Evolutionary conservation across 2,888 invertebrate species (phyloP).

Genomic region (Tortrix viridana): DNA sequence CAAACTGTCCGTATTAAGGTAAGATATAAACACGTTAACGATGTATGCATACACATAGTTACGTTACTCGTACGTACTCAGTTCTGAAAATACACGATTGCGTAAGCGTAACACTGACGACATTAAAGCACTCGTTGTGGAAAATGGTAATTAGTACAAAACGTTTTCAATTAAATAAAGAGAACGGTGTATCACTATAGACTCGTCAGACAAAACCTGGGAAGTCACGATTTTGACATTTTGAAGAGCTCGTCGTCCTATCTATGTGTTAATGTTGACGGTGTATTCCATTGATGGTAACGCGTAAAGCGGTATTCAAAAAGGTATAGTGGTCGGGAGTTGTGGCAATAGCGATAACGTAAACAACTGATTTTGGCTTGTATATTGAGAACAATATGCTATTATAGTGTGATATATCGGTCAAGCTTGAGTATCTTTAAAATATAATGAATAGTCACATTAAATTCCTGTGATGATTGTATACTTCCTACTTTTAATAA

Average conservation of each 20-base stretch:
- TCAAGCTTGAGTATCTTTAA: too few species aligned
- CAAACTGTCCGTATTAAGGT: background rate
- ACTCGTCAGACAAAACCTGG: background rate
- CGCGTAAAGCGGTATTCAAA: too few species aligned
- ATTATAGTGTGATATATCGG: too few species aligned
- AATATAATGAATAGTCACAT: too few species aligned
- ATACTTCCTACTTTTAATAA: too few species aligned
- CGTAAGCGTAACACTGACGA: constrained; percentile 13
- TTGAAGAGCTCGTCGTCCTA: background rate
- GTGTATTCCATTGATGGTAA: too few species aligned
- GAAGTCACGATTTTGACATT: background rate
- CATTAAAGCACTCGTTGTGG: constrained; percentile 13
- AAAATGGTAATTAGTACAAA: constrained; percentile 20
- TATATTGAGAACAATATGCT: too few species aligned
- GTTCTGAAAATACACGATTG: constrained; percentile 24
- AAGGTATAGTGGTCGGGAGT: too few species aligned
- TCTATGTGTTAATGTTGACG: background rate
- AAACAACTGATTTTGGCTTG: too few species aligned
- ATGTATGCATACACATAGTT: background rate
- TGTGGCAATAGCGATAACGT: too few species aligned
- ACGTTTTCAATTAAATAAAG: constrained; percentile 3
- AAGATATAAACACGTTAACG: constrained; percentile 4
- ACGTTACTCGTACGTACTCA: background rate
- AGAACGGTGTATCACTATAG: background rate
- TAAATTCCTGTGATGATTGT: too few species aligned